A percentile compares a stretch with the other conserved stretches of the same genome.
Conservation (phyloP, 2,113 vertebrate species). For the Sinocyclocheilus anshuiensis region DNA sequence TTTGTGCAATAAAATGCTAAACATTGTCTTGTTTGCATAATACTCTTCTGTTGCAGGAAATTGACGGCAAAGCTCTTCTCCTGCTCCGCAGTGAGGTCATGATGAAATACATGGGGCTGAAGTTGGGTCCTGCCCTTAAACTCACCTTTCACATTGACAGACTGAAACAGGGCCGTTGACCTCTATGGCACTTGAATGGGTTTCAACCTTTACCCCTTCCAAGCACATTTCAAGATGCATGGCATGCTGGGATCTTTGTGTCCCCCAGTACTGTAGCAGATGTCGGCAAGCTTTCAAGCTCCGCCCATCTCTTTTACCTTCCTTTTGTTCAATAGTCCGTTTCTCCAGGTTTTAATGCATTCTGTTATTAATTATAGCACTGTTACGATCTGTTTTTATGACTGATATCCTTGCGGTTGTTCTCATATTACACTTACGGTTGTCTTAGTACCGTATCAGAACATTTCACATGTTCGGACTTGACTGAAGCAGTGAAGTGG, state of each 20-base stretch:
- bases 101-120: constrained; percentile 99
- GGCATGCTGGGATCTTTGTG: constrained; percentile 56
- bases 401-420: constrained; percentile 54
- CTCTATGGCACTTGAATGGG: not conserved
- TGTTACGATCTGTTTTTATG: constrained; percentile 64
- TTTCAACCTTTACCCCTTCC: constrained; percentile 34
- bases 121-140: constrained; percentile 95
- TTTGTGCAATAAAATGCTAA: not conserved
- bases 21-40: not conserved
- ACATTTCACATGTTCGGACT: constrained; percentile 35
- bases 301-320: constrained; percentile 48
- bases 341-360: constrained; percentile 38
- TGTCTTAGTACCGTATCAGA: constrained; percentile 20
- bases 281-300: constrained; percentile 50
- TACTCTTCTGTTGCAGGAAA: constrained; percentile 77
- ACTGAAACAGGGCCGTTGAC: constrained; percentile 90
- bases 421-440: not conserved
- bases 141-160: constrained; percentile 97
- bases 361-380: constrained; percentile 69
- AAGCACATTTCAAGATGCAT: constrained; percentile 64
- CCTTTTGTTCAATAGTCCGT: constrained; percentile 3
- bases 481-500: constrained; percentile 63
- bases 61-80: constrained; percentile 89
- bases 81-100: constrained; percentile 90
- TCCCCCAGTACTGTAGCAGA: constrained; percentile 60